Base-by-base conservation (phyloP, 2,888 invertebrate species). In the Amphipoea lucens region DNA sequence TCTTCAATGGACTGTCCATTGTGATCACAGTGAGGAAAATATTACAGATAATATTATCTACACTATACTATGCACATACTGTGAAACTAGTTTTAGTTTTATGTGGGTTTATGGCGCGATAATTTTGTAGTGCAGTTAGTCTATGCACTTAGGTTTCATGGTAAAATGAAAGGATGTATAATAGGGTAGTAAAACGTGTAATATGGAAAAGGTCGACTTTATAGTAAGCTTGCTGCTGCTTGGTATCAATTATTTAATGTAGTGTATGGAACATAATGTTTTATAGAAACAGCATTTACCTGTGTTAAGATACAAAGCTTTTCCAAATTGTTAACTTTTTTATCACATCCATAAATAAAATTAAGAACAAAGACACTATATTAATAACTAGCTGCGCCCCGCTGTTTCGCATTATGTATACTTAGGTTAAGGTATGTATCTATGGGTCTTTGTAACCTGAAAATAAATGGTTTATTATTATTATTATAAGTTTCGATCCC, bases 1-100 rank as follows among this genome's bases (percentile, higher is more conserved):
- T 85, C 85, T 84, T 85, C 63, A 74, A 66, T 54, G 79, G 72
- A 20, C 14, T 40, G 66, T 73, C 68, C 68, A 69, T 84, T 72
- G 63, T 72, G 57, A 78, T 84, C 68, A 36, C n/a, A 51, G 36
- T 6, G 60, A 12, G 51, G 60, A 70, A 78, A 51, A 79, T 79
- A 0, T 65, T 40, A 66, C 45, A 54, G 40, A 71, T 65, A 69
- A 75, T 48, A 60, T 23, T 78, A 77, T 60, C 48, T 40, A 20
- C 20, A 20, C 36, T 62, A 48, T 40, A 40, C 45, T 45, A 45
- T 45, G 29, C 54, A 23, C 36, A 29, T 14, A 51, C 23, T 60
- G 1, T 11, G 23, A 29, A 79, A 23, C 6, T 23, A 23, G 2
- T 23, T 17, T 40, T 54, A 42, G n/a, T 63, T 60, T 62, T 62